A percentile compares a stretch with the other conserved stretches of the same genome.
phyloP scores from a whole-genome alignment of 2,113 vertebrate species.

The Anthoscopus minutus region DNA sequence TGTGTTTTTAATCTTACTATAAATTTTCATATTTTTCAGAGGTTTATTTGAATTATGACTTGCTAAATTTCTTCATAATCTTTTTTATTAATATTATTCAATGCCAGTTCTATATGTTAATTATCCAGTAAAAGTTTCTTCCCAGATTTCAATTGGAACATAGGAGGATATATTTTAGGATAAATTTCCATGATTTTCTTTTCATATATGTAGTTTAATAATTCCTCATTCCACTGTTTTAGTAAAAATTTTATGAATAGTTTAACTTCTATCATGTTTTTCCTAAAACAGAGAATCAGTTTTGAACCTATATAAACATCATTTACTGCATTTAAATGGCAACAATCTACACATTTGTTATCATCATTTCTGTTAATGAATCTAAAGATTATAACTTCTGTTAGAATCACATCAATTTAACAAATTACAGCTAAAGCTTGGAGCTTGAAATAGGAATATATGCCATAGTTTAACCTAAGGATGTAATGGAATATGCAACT shows the following conservation, averaged over 20 bases:
- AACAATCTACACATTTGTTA: neutral
- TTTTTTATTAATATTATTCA: neutral
- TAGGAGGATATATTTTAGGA: neutral
- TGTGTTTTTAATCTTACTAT: neutral
- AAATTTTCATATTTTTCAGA: neutral
- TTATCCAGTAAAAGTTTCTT: neutral
- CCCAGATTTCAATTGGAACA: neutral
- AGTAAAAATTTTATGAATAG: neutral
- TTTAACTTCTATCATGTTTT: neutral
- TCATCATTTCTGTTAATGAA: neutral
- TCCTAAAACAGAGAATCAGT: neutral
- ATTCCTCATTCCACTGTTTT: neutral
- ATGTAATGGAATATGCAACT: neutral
- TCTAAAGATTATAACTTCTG: neutral
- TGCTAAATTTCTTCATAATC: neutral
- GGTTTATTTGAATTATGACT: neutral
- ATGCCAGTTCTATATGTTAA: neutral
- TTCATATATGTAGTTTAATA: neutral
- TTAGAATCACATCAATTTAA: neutral
- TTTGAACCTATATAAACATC: neutral
- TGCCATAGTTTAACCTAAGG: neutral
- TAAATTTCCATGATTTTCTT: neutral
- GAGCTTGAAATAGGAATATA: neutral
- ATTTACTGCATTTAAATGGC: neutral
- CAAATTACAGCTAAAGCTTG: neutral